These are phyloP conservation scores for Telmatochromis sp. DNA, from an alignment of 2,113 vertebrate genomes.

Conservation along the genomic window DNA sequence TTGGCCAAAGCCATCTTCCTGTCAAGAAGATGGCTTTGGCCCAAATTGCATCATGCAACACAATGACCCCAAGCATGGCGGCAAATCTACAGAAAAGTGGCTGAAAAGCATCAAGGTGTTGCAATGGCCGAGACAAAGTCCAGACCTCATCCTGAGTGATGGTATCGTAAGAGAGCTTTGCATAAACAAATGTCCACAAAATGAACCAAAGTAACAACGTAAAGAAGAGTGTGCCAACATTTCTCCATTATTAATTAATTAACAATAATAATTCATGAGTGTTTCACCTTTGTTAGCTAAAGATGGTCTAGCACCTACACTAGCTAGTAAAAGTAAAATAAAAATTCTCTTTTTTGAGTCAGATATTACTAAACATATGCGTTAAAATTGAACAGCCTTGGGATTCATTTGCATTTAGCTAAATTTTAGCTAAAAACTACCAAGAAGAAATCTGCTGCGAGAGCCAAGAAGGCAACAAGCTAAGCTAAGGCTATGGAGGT, in stretches of 20 bases:
- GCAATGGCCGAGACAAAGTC: neutral
- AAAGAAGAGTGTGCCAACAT: neutral
- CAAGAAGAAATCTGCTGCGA: too few species aligned
- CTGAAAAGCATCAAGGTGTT: neutral
- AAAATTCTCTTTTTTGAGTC: neutral
- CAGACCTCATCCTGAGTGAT: neutral
- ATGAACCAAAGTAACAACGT: neutral
- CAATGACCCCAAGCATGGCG: neutral
- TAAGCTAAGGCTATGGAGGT: neutral
- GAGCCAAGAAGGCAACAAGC: too few species aligned
- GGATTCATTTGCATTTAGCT: neutral
- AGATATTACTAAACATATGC: neutral
- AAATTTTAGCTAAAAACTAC: neutral
- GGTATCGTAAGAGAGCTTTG: accelerated
- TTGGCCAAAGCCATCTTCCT: too few species aligned
- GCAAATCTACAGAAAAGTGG: neutral
- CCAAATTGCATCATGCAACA: neutral
- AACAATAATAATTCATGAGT: neutral
- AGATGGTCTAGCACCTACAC: neutral
- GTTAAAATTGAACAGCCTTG: neutral
- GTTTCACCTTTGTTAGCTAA: neutral
- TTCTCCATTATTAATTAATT: neutral
- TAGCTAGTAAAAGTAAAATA: neutral
- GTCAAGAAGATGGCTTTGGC: neutral
- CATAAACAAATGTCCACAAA: neutral